These are phyloP conservation scores for Ichneumoninae sp. DNA, from an alignment of 2,888 invertebrate species.

Conservation along the genomic window DNA sequence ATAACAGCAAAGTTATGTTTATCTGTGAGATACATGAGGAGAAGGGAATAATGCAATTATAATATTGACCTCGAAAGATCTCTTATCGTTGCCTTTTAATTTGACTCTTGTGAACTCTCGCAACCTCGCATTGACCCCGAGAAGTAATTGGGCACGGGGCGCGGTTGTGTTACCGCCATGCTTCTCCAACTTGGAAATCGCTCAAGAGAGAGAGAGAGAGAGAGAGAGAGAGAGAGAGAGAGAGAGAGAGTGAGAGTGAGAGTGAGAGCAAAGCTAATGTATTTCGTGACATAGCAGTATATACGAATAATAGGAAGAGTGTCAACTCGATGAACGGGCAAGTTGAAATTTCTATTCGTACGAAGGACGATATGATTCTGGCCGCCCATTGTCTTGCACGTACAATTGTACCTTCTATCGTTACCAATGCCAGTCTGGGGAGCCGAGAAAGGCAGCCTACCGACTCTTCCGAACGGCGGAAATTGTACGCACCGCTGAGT, in stretches of 20 bases:
- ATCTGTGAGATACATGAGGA: conserved; percentile 27
- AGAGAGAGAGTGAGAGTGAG: not conserved
- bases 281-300: not conserved
- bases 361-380: conserved; percentile 20
- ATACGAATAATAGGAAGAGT: not conserved
- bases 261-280: not conserved
- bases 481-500: conserved; percentile 69
- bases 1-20: not conserved
- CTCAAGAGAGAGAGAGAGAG: not conserved
- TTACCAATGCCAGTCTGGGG: conserved; percentile 33
- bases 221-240: not conserved
- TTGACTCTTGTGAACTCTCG: conserved; percentile 64
- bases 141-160: conserved; percentile 66
- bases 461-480: conserved; percentile 70
- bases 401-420: not conserved
- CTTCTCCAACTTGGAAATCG: conserved; percentile 1
- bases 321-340: conserved; percentile 8
- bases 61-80: conserved; percentile 55
- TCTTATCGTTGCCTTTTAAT: conserved; percentile 61
- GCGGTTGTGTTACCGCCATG: conserved; percentile 43
- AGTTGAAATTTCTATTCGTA: conserved; percentile 28
- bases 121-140: conserved; percentile 63
- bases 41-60: conserved; percentile 55
- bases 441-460: conserved; percentile 49
- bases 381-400: conserved; percentile 17